Evolutionary conservation across 2,797 vertebrate genomes (phyloP).

Genomic region (Chiroxiphia lanceolata): DNA sequence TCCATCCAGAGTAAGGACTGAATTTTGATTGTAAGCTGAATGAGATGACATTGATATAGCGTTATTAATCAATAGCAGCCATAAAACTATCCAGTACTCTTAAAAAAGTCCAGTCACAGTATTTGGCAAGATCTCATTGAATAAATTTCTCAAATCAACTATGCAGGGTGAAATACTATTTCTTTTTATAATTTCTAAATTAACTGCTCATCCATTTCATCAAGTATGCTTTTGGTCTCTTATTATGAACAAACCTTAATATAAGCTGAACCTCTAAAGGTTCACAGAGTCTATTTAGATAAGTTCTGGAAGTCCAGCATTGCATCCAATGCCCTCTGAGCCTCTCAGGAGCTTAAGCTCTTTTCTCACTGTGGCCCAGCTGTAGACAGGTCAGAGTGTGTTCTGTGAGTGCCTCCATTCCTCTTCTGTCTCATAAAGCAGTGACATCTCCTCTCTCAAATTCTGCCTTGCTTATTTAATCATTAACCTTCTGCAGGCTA

Average conservation of each 20-base stretch:
- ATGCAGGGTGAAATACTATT: constrained; percentile 23
- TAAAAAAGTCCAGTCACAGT: constrained; percentile 34
- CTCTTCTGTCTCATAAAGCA: not conserved
- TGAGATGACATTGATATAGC: constrained; percentile 7
- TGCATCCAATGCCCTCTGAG: not conserved
- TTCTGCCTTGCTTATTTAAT: not conserved
- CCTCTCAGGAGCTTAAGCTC: not conserved
- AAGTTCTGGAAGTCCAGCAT: not conserved
- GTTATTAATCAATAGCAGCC: constrained; percentile 33
- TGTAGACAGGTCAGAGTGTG: not conserved
- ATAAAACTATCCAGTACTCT: constrained; percentile 44
- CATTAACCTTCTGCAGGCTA: not conserved
- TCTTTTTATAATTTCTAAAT: constrained; percentile 56
- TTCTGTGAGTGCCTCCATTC: not conserved
- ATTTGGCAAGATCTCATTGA: constrained; percentile 50
- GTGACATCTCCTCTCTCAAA: not conserved
- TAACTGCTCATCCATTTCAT: constrained; percentile 41
- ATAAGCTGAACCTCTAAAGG: not conserved
- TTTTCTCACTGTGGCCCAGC: not conserved
- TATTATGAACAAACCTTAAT: not conserved
- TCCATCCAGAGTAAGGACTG: not conserved
- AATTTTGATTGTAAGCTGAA: constrained; percentile 45
- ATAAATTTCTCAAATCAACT: constrained; percentile 46
- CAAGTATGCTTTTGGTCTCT: constrained; percentile 30
- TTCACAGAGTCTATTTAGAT: constrained; percentile 32